Conservation (phyloP, 2,797 vertebrate genomes). For the Onychomys torridus region DNA sequence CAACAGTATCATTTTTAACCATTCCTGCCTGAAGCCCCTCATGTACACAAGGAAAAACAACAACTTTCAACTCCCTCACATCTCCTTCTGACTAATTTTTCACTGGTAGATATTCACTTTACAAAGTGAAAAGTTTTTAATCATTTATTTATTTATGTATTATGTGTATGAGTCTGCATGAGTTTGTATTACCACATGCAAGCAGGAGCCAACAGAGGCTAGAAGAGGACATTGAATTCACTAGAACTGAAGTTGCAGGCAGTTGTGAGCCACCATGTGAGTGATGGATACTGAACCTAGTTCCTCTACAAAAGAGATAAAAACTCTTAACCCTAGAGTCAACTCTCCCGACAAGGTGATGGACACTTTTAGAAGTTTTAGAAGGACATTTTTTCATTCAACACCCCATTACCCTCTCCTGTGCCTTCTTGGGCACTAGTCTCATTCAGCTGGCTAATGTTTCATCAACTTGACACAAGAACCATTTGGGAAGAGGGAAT, state of each 20-base stretch:
- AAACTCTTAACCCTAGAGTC: not conserved
- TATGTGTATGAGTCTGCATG: not conserved
- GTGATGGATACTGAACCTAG: not conserved
- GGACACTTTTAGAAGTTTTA: too few relatives aligned
- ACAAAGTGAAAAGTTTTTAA: not conserved
- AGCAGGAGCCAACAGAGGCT: not conserved
- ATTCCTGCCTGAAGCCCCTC: not conserved
- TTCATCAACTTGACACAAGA: not conserved
- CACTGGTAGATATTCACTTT: not conserved
- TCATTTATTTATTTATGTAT: not conserved
- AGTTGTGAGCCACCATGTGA: not conserved
- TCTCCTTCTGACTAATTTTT: not conserved
- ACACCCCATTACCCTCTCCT: too few relatives aligned
- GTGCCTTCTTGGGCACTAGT: not conserved
- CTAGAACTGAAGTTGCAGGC: not conserved
- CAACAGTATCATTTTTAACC: not conserved
- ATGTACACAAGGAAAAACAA: not conserved
- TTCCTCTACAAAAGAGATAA: not conserved
- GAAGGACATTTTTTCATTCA: too few relatives aligned
- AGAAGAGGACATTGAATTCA: not conserved
- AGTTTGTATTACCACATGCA: not conserved
- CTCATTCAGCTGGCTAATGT: not conserved
- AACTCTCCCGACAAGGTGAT: too few relatives aligned
- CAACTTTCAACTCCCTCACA: constrained; percentile 5
- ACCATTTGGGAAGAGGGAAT: not conserved